phyloP scores from a whole-genome alignment of 2,888 invertebrate species.

The Chironomus riparius region DNA sequence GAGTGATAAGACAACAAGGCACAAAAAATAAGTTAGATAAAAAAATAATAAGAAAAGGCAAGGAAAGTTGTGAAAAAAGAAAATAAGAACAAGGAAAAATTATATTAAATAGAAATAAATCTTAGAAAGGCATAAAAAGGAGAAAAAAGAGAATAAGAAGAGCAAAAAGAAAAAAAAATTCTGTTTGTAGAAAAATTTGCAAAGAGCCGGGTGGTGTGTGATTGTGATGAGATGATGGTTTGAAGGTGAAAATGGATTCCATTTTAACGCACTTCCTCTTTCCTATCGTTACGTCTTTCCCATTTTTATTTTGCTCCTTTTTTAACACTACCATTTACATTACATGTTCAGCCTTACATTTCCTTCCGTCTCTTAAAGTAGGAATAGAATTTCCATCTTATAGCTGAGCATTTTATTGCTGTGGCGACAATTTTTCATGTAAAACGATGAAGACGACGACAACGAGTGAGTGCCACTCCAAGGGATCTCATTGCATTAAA shows the following conservation, averaged over 20 bases:
- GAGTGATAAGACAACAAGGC: not conserved
- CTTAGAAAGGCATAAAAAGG: not conserved
- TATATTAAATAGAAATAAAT: conserved; percentile 6
- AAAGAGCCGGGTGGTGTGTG: not conserved
- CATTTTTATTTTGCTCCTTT: not conserved
- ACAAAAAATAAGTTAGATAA: not conserved
- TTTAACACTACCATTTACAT: too few species aligned
- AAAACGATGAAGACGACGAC: too few species aligned
- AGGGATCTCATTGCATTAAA: too few species aligned
- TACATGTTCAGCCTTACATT: too few species aligned
- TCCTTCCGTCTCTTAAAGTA: too few species aligned
- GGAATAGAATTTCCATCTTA: too few species aligned
- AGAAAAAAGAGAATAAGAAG: not conserved
- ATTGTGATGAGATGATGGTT: not conserved
- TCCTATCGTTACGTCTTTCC: not conserved
- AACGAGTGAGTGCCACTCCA: too few species aligned
- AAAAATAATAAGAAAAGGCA: not conserved
- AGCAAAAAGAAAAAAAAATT: not conserved
- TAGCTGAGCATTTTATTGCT: too few species aligned
- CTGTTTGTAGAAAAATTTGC: not conserved
- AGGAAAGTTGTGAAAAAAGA: not conserved
- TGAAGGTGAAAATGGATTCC: conserved; percentile 2
- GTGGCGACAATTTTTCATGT: too few species aligned
- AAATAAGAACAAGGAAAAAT: not conserved
- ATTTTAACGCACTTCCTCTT: conserved; percentile 1